Evolutionary conservation across 2,888 invertebrate genomes (phyloP), one percentile per base, ranked within the genome.

Genomic region (Epistrophe eligans): DNA sequence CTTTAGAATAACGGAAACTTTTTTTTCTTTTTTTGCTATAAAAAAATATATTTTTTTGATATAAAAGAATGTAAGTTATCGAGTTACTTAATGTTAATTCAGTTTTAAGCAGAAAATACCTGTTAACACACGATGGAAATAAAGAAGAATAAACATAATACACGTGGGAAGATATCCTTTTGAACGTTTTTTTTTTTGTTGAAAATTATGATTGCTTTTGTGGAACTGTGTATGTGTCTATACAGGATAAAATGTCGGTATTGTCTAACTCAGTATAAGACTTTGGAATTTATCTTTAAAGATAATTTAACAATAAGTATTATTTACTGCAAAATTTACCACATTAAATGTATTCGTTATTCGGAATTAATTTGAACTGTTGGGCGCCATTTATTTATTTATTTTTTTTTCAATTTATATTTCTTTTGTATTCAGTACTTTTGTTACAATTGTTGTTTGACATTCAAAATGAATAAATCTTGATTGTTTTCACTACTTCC

Each of bases 31-130:
- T 13, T 8, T 45, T 17, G 4, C 17, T 35, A 32, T 4, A 9
- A 58, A 66, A 71, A 66, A 72, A 71, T 8, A 66, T 77, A 38
- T 72, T 58, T 72, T 76, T 76, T 19, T 66, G 50, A 40, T 50
- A 58, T 70, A 81, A 74, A 40, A 67, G 77, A 82, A 73, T 82
- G 48, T 77, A 72, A 58, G 60, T 73, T 81, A 81, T 80, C 81
- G 77, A 67, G 67, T 85, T 82, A 58, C 85, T 77, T 81, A 77
- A 81, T 81, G 52, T 38, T 60, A 70, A 81, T 85, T 58, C 73
- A 57, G 70, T 81, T 81, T 71, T 45, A 77, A 38, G 50, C 58
- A 72, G 76, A 55, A 79, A 79, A 87, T 74, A 87, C 85, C 79
- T 82, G 82, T 79, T 83, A 76, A 67, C 58, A 71, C 45, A 79